A percentile compares a stretch with the other conserved stretches of the same genome.
Conservation (phyloP, 2,888 invertebrate species). For the Lucinisca nassula region DNA sequence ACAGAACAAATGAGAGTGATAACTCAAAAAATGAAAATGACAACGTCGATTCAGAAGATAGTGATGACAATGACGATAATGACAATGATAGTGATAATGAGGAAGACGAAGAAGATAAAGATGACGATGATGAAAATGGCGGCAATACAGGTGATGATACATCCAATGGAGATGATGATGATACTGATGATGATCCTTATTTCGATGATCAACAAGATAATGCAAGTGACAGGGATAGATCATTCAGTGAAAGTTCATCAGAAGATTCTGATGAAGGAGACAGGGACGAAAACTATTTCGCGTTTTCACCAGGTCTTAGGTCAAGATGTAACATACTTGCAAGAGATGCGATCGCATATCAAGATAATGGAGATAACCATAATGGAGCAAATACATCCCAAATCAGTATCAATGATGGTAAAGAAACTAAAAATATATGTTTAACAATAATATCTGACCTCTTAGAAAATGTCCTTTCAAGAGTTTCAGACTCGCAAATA, state of each 20-base stretch:
- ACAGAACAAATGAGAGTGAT: conserved; percentile 11
- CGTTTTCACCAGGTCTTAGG: conserved; percentile 43
- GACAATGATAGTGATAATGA: conserved; percentile 1
- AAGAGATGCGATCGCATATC: too few relatives aligned
- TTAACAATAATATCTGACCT: too few relatives aligned
- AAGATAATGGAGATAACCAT: background rate
- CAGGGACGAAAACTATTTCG: background rate
- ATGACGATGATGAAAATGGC: conserved; percentile 1
- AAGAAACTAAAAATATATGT: too few relatives aligned
- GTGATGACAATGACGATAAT: conserved; percentile 1
- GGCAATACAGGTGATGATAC: background rate
- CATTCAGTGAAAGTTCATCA: background rate
- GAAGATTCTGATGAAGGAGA: background rate
- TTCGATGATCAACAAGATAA: background rate
- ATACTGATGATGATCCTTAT: background rate
- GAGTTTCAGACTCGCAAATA: background rate
- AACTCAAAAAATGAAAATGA: conserved; percentile 30
- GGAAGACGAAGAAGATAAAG: background rate
- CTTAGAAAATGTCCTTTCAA: background rate
- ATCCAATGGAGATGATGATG: background rate
- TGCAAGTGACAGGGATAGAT: background rate
- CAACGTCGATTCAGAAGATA: conserved; percentile 19
- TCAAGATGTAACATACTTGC: conserved; percentile 21
- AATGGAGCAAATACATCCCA: background rate
- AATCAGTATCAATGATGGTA: too few relatives aligned